These are phyloP conservation scores for Goniozus legneri DNA, from an alignment of 1,140 invertebrate genomes.

Conservation along the genomic window DNA sequence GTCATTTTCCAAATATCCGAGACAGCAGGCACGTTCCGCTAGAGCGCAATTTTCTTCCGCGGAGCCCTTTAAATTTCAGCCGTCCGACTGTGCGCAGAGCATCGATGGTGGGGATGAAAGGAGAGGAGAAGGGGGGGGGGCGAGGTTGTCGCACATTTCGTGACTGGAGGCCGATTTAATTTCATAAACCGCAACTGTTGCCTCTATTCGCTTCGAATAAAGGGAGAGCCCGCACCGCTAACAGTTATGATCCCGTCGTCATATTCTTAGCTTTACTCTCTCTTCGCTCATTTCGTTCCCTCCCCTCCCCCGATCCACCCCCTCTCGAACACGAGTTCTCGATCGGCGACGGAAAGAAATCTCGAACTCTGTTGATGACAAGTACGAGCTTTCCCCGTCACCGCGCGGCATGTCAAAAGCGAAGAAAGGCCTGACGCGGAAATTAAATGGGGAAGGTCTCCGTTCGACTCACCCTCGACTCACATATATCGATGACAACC, in stretches of 20 bases:
- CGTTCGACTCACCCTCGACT: no score
- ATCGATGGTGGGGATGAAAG: constrained; percentile 3
- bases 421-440: no score
- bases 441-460: no score
- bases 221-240: constrained; percentile 36
- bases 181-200: constrained; percentile 56
- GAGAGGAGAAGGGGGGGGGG: constrained; percentile 4
- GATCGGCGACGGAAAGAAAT: no score
- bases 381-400: no score
- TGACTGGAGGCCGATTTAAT: constrained; percentile 46
- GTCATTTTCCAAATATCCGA: no score
- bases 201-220: constrained; percentile 44
- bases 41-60: constrained; percentile 19
- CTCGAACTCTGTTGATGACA: no score
- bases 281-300: constrained; percentile 7
- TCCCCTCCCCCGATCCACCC: constrained; percentile 1
- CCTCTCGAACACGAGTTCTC: not conserved
- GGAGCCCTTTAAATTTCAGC: constrained; percentile 22
- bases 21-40: not conserved
- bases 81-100: no score
- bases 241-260: constrained; percentile 42
- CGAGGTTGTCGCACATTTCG: constrained; percentile 35
- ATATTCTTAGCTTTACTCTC: constrained; percentile 16
- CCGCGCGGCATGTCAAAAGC: no score
- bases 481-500: no score